Percentiles rank a stretch among this genome's conserved stretches.
These are phyloP conservation scores for Parnassius glacialis DNA, from an alignment of 2,888 invertebrate genomes.

Conservation along the genomic window DNA sequence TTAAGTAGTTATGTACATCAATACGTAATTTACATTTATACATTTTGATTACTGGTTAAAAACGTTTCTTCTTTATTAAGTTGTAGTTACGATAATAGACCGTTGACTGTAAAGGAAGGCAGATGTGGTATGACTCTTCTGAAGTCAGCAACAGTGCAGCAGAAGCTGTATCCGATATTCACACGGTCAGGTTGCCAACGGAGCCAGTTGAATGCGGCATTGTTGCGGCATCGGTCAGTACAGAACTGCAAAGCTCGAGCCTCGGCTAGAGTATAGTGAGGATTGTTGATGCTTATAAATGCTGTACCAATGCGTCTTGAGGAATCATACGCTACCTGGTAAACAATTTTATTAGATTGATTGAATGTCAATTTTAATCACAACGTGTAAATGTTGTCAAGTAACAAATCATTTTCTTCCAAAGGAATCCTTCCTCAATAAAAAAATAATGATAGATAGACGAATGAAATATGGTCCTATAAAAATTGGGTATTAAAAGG, in stretches of 20 bases:
- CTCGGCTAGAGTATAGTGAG: slow-evolving; percentile 68
- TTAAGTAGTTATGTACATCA: no score
- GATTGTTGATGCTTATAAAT: slow-evolving; percentile 84
- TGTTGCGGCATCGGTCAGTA: slow-evolving; percentile 75
- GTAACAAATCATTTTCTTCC: no score
- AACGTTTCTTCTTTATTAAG: neutral
- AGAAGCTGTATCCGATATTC: slow-evolving; percentile 81
- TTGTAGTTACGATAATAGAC: slow-evolving; percentile 47
- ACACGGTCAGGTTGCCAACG: slow-evolving; percentile 75
- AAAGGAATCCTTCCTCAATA: neutral
- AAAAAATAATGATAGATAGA: no score
- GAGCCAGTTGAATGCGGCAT: slow-evolving; percentile 82
- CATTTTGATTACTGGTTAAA: no score
- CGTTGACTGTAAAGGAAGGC: slow-evolving; percentile 74
- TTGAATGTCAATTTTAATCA: neutral
- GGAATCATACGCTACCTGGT: slow-evolving; percentile 76
- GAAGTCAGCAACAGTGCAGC: slow-evolving; percentile 82
- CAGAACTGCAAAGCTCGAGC: slow-evolving; percentile 72
- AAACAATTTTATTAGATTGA: neutral
- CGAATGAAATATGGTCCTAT: no score
- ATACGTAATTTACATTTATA: no score
- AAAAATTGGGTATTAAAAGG: no score
- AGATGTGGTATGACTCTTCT: slow-evolving; percentile 73
- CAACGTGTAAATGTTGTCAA: no score
- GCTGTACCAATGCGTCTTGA: slow-evolving; percentile 74